Evolutionary conservation across 1,140 invertebrate species (phyloP), one percentile per base, ranked within the genome.

Genomic region (Drosophila equinoxialis): DNA sequence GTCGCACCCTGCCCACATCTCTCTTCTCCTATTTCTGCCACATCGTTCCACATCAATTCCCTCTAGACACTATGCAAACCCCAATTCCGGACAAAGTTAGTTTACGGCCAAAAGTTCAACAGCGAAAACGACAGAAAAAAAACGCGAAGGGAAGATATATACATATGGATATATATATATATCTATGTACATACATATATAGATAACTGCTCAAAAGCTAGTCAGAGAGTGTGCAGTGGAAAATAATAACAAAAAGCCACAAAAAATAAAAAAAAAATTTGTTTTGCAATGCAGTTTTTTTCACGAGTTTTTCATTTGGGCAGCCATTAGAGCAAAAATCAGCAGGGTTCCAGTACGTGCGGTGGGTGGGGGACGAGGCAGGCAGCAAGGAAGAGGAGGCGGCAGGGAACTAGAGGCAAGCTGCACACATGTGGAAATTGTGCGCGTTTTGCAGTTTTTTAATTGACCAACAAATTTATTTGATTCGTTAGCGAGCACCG

Each of bases 391-490:
- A 5, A n/a, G 8, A 14, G 48, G 3, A 20, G 11, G 6, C 17
- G 8, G 17, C 2, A 14, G 7, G 13, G 45, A 13, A 7, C 2
- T 20, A 30, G 45, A 48, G 14, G 45, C 45, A 48, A 48, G 37
- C 69, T 81, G 79, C 74, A 78, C 84, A 89, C 84, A 89, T 89
- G 84, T 89, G 84, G 84, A 89, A 89, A 89, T 89, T 89, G 74
- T 89, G 84, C 84, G 84, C 84, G 84, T 89, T 89, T 89, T 89
- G 84, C 84, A 89, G 84, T 89, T 89, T 89, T 89, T 89, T 89
- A 89, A 89, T 89, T 89, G 84, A 89, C 84, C 84, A 89, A 89
- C 84, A 89, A 89, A 89, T 89, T 89, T 89, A 89, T 89, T 89
- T 89, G 84, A 89, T 89, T 89, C 84, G 84, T 89, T 89, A 89